Evolutionary conservation across 92 coral and sea anemone species (phyloP).

Genomic region (Heliopora coerulea): DNA sequence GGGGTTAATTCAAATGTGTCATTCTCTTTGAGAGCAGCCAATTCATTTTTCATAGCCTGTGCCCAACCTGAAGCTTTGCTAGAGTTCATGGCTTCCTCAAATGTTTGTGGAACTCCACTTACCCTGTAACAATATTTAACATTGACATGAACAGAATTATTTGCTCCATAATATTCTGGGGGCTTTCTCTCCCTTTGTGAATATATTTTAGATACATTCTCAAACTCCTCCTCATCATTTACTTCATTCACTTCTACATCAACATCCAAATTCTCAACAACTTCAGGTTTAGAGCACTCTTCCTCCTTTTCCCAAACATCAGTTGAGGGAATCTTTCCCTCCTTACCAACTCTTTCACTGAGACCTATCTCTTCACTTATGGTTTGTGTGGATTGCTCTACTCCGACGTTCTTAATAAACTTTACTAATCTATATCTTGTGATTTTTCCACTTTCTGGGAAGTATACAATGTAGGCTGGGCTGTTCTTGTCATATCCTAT

Average conservation of each 20-base stretch:
- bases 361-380: no score
- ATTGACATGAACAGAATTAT: no score
- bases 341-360: no score
- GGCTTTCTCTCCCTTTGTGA: conserved; percentile 40
- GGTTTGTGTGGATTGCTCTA: neutral
- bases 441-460: conserved; percentile 24
- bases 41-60: conserved; percentile 34
- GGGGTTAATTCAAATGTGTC: no score
- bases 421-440: conserved; percentile 4
- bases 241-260: neutral
- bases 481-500: conserved; percentile 32
- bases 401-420: neutral
- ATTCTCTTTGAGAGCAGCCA: conserved; percentile 35
- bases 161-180: conserved; percentile 22
- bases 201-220: conserved; percentile 3
- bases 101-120: conserved; percentile 27
- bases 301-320: conserved; percentile 5
- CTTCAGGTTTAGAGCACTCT: no score
- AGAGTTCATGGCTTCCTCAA: conserved; percentile 38
- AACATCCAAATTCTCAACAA: neutral
- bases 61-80: conserved; percentile 35
- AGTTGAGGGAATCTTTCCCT: conserved; percentile 4
- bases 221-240: neutral
- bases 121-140: conserved; percentile 30
- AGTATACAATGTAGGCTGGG: conserved; percentile 32